Evolutionary conservation across 2,888 invertebrate genomes (phyloP).

Genomic region (Agrochola circellaris): DNA sequence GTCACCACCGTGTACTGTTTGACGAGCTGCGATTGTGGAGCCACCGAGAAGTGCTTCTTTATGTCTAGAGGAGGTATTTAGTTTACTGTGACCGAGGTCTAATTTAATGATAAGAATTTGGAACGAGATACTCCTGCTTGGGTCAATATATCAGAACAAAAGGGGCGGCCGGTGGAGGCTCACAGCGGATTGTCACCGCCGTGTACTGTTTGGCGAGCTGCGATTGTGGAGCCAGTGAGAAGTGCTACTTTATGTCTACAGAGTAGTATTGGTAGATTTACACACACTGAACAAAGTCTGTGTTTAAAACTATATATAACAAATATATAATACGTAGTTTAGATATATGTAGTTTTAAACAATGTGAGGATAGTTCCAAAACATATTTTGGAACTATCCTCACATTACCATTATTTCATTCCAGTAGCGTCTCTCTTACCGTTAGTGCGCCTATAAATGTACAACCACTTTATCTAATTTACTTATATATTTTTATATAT

Average conservation of each 20-base stretch:
- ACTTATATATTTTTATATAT: not conserved
- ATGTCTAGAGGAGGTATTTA: slow-evolving; percentile 91
- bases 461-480: not conserved
- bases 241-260: slow-evolving; percentile 96
- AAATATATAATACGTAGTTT: not conserved
- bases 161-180: slow-evolving; percentile 96
- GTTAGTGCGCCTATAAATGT: not conserved
- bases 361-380: too few relatives aligned
- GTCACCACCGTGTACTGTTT: slow-evolving; percentile 96
- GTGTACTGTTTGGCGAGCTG: slow-evolving; percentile 95
- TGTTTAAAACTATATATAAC: not conserved
- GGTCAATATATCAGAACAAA: slow-evolving; percentile 96
- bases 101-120: not conserved
- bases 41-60: slow-evolving; percentile 96
- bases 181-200: slow-evolving; percentile 96
- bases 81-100: not conserved
- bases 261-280: not conserved
- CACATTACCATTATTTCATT: not conserved
- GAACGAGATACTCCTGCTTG: slow-evolving; percentile 83
- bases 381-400: not conserved
- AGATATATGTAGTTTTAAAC: too few relatives aligned
- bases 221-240: slow-evolving; percentile 96
- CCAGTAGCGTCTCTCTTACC: not conserved
- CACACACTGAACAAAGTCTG: not conserved
- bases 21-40: slow-evolving; percentile 96